phyloP scores from a whole-genome alignment of 2,113 vertebrate species.

The Phalacrocorax carbo region DNA sequence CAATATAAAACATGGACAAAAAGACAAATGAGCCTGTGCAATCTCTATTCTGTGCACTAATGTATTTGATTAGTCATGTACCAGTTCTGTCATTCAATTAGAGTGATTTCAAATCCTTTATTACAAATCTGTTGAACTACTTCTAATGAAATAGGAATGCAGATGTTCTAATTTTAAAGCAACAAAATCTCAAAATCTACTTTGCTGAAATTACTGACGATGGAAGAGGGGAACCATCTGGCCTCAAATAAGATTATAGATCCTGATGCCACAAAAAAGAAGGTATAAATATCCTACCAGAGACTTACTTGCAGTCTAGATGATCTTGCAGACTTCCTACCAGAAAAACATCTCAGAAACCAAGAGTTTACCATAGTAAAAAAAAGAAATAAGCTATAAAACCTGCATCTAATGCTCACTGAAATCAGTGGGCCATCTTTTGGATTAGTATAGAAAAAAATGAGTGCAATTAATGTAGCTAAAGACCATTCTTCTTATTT shows the following conservation, averaged over 20 bases:
- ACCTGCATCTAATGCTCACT: not conserved
- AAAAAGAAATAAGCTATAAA: not conserved
- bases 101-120: slow-evolving; percentile 41
- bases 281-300: not conserved
- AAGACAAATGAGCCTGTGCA: slow-evolving; percentile 38
- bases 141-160: slow-evolving; percentile 45
- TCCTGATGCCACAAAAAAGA: not conserved
- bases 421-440: not conserved
- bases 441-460: not conserved
- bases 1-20: slow-evolving; percentile 11
- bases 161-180: slow-evolving; percentile 27
- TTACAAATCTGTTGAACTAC: slow-evolving; percentile 20
- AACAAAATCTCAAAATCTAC: slow-evolving; percentile 13
- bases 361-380: not conserved
- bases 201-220: slow-evolving; percentile 6
- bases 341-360: not conserved
- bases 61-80: slow-evolving; percentile 55
- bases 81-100: slow-evolving; percentile 39
- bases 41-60: slow-evolving; percentile 29
- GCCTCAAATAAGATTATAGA: not conserved
- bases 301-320: not conserved
- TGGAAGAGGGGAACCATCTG: not conserved
- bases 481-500: not conserved
- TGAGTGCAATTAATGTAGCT: not conserved
- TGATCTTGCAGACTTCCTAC: not conserved